Conservation (phyloP, 2,113 vertebrate genomes). For the Mesitornis unicolor region DNA sequence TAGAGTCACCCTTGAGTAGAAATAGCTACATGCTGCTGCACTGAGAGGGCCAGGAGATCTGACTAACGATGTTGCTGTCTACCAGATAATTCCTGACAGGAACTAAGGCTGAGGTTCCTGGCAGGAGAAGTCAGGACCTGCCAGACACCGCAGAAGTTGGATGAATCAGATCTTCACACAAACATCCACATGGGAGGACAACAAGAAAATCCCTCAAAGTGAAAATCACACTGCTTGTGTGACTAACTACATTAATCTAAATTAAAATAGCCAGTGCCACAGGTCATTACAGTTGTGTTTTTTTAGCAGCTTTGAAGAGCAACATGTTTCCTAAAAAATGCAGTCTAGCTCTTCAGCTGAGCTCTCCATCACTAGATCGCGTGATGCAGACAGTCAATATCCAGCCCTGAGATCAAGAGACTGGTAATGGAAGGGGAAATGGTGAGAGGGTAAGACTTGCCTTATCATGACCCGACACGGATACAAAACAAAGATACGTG, state of each 20-base stretch:
- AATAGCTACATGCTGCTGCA: background rate
- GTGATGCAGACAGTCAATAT: background rate
- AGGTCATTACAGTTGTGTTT: background rate
- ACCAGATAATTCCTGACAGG: background rate
- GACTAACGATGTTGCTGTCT: background rate
- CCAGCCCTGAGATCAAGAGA: background rate
- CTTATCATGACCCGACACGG: background rate
- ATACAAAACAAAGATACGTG: background rate
- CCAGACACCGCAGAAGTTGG: background rate
- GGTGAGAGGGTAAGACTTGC: background rate
- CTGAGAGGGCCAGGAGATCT: background rate
- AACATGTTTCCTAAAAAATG: background rate
- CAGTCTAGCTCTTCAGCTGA: background rate
- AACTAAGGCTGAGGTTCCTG: background rate
- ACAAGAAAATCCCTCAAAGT: fast-evolving
- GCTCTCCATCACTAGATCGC: background rate
- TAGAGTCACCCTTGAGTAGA: background rate
- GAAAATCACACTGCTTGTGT: background rate
- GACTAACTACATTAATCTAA: background rate
- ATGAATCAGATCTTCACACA: background rate
- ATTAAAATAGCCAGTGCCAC: background rate
- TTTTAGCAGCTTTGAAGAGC: background rate
- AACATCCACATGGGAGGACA: background rate
- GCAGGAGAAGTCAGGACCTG: background rate
- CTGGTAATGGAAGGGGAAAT: background rate